Conservation (phyloP, 1,140 invertebrate species). For the Lepidurus packardi region DNA sequence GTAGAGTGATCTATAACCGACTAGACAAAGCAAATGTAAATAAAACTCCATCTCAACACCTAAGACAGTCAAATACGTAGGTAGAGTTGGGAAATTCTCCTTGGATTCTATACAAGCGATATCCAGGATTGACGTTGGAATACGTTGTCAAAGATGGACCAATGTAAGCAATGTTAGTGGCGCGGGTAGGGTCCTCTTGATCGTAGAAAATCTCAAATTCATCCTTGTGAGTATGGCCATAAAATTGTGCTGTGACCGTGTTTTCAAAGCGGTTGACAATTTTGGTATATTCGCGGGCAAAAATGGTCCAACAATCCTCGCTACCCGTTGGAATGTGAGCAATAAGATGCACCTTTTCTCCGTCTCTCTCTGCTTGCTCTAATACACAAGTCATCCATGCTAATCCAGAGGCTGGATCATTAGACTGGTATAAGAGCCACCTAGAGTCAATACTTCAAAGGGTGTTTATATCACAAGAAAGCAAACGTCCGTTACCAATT, state of each 20-base stretch:
- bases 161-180: conserved; percentile 67
- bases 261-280: conserved; percentile 57
- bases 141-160: conserved; percentile 58
- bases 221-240: conserved; percentile 74
- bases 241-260: conserved; percentile 69
- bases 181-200: conserved; percentile 44
- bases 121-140: conserved; percentile 67
- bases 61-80: too few relatives aligned
- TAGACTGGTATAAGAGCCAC: conserved; percentile 56
- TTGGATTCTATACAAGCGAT: conserved; percentile 58
- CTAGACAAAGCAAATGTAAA: too few relatives aligned
- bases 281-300: conserved; percentile 58
- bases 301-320: conserved; percentile 58
- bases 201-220: conserved; percentile 63
- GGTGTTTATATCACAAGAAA: too few relatives aligned
- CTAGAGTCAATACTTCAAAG: conserved; percentile 41
- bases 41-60: too few relatives aligned
- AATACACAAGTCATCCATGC: conserved; percentile 56
- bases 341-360: conserved; percentile 69
- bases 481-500: conserved; percentile 58
- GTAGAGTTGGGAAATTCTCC: too few relatives aligned
- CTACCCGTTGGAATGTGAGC: conserved; percentile 72
- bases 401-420: conserved; percentile 57
- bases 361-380: conserved; percentile 50
- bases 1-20: too few relatives aligned